Conservation (phyloP, 2,797 vertebrate species). For the Pseudomugil tenellus region DNA sequence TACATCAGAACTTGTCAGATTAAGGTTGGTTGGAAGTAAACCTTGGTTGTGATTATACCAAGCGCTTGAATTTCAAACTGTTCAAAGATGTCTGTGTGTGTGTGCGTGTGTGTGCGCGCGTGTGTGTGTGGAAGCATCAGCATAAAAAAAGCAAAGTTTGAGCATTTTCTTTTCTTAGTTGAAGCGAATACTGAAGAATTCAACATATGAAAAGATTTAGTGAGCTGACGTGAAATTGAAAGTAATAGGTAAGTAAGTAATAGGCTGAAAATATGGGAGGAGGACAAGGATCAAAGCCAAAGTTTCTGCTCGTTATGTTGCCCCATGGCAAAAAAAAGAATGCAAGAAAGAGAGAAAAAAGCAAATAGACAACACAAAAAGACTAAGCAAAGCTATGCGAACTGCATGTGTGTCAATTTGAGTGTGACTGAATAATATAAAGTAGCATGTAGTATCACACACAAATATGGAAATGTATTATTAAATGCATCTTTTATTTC, state of each 20-base stretch:
- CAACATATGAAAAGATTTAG: conserved; percentile 52
- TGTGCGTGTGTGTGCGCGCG: conserved; percentile 5
- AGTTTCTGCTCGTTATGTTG: conserved; percentile 25
- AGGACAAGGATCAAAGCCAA: conserved; percentile 49
- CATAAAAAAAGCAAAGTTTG: conserved; percentile 4
- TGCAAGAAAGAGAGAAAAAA: not conserved
- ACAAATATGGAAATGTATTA: not conserved
- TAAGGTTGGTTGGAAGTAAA: conserved; percentile 74
- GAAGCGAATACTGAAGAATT: conserved; percentile 56
- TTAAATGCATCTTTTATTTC: not conserved
- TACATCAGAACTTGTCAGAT: conserved; percentile 74
- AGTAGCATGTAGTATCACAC: not conserved
- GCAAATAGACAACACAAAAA: not conserved
- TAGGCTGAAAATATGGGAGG: conserved; percentile 38
- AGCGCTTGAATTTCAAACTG: conserved; percentile 69
- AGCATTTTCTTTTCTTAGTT: conserved; percentile 44
- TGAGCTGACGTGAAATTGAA: conserved; percentile 58
- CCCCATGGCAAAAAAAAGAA: not conserved
- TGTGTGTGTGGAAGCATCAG: conserved; percentile 15
- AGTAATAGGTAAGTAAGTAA: conserved; percentile 37
- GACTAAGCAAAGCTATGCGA: not conserved
- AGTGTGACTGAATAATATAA: not conserved
- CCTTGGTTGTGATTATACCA: conserved; percentile 71
- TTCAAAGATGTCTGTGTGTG: conserved; percentile 60
- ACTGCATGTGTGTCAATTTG: not conserved